A percentile compares a stretch with the other conserved stretches of the same genome.
phyloP scores from a whole-genome alignment of 2,113 vertebrate genomes.

The Notechis scutatus region DNA sequence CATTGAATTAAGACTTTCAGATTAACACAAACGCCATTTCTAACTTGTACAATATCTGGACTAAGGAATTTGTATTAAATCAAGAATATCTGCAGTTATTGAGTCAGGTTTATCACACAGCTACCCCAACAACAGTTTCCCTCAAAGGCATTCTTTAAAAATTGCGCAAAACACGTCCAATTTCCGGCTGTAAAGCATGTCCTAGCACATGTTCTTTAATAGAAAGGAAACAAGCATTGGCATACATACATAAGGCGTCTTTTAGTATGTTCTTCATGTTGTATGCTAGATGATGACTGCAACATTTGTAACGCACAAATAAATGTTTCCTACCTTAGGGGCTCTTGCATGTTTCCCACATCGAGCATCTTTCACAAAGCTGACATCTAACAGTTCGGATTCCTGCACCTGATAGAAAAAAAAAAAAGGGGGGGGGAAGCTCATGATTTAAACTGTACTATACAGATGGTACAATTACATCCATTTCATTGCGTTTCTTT shows the following conservation, averaged over 20 bases:
- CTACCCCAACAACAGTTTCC: not conserved
- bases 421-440: no score
- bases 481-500: not conserved
- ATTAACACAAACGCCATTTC: not conserved
- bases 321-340: slow-evolving; percentile 78
- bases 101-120: not conserved
- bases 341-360: slow-evolving; percentile 80
- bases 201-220: not conserved
- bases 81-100: not conserved
- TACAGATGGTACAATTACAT: not conserved
- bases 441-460: not conserved
- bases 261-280: not conserved
- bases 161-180: not conserved
- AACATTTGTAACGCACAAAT: slow-evolving; percentile 19
- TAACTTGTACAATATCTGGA: not conserved
- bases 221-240: not conserved
- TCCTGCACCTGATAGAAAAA: slow-evolving; percentile 71
- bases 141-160: not conserved
- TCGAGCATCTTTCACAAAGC: slow-evolving; percentile 83
- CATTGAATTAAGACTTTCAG: not conserved
- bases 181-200: not conserved
- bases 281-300: slow-evolving; percentile 11
- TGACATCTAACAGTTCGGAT: slow-evolving; percentile 82
- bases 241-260: no score
- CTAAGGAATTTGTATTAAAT: not conserved